Evolutionary conservation across 2,113 vertebrate species (phyloP).

Genomic region (Acanthochromis polyacanthus): DNA sequence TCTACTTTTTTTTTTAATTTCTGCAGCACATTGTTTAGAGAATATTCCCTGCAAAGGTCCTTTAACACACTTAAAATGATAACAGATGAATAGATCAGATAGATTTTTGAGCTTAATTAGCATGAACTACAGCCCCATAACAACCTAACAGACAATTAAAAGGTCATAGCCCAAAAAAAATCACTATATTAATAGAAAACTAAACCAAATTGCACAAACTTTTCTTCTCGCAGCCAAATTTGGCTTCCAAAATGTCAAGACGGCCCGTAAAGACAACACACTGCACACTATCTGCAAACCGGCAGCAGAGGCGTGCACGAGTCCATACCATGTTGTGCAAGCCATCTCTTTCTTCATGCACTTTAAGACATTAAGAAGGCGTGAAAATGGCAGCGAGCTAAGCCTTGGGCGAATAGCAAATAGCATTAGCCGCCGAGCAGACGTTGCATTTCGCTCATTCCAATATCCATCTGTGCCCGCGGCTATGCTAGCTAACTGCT

Average conservation of each 20-base stretch:
- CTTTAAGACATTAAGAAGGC: constrained; percentile 81
- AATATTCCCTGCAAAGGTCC: no score
- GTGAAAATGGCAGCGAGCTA: constrained; percentile 82
- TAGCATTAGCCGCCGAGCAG: constrained; percentile 76
- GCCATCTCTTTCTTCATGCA: constrained; percentile 67
- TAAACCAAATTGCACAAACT: not conserved
- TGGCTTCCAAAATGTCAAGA: constrained; percentile 12
- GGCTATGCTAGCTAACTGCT: constrained; percentile 70
- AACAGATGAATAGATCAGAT: no score
- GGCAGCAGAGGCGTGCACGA: constrained; percentile 19
- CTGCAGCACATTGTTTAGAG: not conserved
- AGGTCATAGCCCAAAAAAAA: not conserved
- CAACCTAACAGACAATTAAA: not conserved
- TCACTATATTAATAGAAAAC: not conserved
- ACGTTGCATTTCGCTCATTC: constrained; percentile 71
- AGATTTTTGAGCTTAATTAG: not conserved
- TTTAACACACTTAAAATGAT: not conserved
- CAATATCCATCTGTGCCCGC: constrained; percentile 73
- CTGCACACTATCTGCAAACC: constrained; percentile 18
- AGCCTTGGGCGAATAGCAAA: constrained; percentile 79
- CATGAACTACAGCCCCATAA: not conserved
- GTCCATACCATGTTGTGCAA: constrained; percentile 64
- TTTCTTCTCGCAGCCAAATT: not conserved
- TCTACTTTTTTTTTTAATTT: no score
- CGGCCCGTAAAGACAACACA: constrained; percentile 14